Evolutionary conservation across 2,113 vertebrate species (phyloP).

Genomic region (Otocyon megalotis): DNA sequence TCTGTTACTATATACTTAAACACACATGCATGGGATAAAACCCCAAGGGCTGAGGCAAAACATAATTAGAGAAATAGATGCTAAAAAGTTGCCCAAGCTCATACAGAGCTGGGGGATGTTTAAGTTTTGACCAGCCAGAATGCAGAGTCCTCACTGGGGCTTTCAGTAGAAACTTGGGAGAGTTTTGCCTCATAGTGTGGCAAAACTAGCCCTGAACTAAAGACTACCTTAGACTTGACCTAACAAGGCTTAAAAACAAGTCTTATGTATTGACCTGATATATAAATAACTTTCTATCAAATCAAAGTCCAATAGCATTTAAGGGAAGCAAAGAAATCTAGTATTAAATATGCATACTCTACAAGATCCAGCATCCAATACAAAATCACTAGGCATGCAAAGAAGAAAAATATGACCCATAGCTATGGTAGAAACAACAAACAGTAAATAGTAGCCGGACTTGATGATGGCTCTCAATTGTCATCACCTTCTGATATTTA

Average conservation of each 20-base stretch:
- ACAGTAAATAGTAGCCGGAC: not conserved
- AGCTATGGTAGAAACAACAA: not conserved
- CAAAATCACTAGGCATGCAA: not conserved
- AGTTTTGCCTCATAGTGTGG: not conserved
- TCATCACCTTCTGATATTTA: not conserved
- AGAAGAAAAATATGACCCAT: not conserved
- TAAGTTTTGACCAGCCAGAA: not conserved
- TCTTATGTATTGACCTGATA: not conserved
- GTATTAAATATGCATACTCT: not conserved
- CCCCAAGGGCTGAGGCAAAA: not conserved
- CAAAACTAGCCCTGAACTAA: not conserved
- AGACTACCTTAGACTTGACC: not conserved
- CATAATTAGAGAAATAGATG: not conserved
- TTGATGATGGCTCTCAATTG: not conserved
- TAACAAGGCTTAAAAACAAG: not conserved
- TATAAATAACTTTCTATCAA: not conserved
- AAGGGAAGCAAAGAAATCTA: not conserved
- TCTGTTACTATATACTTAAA: not conserved
- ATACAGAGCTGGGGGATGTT: not conserved
- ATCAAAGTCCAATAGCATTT: not conserved
- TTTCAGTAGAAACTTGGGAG: not conserved
- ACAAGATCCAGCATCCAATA: not conserved
- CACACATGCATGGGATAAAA: not conserved
- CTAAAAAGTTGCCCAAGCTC: not conserved
- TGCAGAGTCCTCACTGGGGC: not conserved